Evolutionary conservation across 2,113 vertebrate genomes (phyloP), one percentile per base, ranked within the genome.

Genomic region (Labeo rohita): DNA sequence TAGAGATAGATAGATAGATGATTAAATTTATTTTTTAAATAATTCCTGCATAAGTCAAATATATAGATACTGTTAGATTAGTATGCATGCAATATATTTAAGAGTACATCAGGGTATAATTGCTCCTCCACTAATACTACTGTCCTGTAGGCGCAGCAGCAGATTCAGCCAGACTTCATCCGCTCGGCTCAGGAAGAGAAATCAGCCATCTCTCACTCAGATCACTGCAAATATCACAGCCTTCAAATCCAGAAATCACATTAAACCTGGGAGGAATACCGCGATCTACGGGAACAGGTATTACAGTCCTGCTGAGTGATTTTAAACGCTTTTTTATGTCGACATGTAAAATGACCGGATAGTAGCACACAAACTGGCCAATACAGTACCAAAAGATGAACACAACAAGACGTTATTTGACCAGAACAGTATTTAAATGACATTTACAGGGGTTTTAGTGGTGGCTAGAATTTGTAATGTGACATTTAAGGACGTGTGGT

Each of bases 131-230:
- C 59, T 16, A 43, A 63, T 43, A 18, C 43, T 1, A 2, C 39
- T 16, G 65, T 70, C 63, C 80, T 70, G 80, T 39, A 81, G 79
- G 47, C 65, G 80, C 80, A 70, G 28, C 65, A 50, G 79, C 61
- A 34, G 39, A 49, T 49, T 65, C 21, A 65, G 59, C 6, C 76
- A 2, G 77, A 68, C 80, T 70, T 70, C 63, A 68, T 70, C 80
- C 63, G 80, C 23, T 82, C 45, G 47, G 45, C 45, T 66, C 43
- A 49, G 63, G 75, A 36, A 68, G 63, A 21, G 47, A 66, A 65
- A 34, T 47, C 79, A 11, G 21, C 12, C 63, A 70, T 12, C 28
- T 82, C 47, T 54, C 28, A 77, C 4, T 54, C 28, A 77, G 8
- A 77, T 36, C 49, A 52, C 7, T 36, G 8, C 50, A 77, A 77